Evolutionary conservation across 2,113 vertebrate species (phyloP).

Genomic region (Neogobius melanostomus): DNA sequence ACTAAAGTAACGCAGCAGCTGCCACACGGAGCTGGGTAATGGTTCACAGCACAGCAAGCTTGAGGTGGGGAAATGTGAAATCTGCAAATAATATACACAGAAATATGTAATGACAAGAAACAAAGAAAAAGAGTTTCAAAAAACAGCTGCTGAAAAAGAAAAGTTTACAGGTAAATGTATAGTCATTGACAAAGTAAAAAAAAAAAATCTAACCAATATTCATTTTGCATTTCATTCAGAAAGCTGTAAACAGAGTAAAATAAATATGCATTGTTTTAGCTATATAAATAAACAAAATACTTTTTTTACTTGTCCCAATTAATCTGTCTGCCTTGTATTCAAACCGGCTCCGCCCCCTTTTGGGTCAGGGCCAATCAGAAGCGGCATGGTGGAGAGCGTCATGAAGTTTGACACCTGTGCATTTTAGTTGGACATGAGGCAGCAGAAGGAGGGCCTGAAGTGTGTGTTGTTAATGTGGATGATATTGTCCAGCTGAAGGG

Average conservation of each 20-base stretch:
- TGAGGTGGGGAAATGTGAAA: no score
- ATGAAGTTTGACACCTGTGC: conserved; percentile 45
- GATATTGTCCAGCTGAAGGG: neutral
- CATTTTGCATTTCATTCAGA: conserved; percentile 13
- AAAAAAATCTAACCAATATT: no score
- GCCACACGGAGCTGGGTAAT: conserved; percentile 51
- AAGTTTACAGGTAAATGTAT: no score
- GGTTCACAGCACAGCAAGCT: conserved; percentile 27
- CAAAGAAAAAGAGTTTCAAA: no score
- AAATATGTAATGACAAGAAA: no score
- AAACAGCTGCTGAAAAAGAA: no score
- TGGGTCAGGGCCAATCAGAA: conserved; percentile 59
- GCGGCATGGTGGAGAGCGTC: conserved; percentile 53
- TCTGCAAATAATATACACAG: no score
- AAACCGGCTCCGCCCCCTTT: conserved; percentile 55
- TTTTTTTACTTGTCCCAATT: neutral
- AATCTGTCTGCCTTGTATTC: conserved; percentile 30
- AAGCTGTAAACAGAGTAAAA: neutral
- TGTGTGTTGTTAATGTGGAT: no score
- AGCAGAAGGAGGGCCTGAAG: neutral
- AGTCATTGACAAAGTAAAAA: no score
- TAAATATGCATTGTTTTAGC: no score
- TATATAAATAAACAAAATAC: no score
- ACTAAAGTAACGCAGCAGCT: conserved; percentile 66
- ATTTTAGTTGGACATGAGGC: neutral